A percentile compares a stretch with the other conserved stretches of the same genome.
These are phyloP conservation scores for Coelogynopora nodosa DNA, from an alignment of 2,888 invertebrate species.

Conservation along the genomic window DNA sequence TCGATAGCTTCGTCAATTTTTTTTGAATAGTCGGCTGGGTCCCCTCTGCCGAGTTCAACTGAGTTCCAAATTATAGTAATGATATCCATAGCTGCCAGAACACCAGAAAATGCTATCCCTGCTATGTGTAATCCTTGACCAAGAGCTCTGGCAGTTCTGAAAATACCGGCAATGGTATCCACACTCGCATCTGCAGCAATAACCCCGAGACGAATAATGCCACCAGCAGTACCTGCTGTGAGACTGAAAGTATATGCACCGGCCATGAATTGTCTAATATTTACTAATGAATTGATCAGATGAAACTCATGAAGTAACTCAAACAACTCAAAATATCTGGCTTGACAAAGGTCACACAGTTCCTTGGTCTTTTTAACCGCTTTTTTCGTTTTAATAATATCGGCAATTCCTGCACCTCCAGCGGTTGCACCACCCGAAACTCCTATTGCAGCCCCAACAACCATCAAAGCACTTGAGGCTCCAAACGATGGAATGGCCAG, in stretches of 20 bases:
- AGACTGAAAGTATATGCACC: neutral
- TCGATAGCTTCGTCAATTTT: neutral
- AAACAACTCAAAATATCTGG: neutral
- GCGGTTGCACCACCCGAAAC: neutral
- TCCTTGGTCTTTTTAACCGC: neutral
- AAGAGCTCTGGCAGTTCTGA: neutral
- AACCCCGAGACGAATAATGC: neutral
- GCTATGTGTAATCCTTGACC: neutral
- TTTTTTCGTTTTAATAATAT: neutral
- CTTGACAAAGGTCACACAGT: neutral
- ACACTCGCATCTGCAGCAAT: neutral
- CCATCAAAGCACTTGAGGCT: neutral
- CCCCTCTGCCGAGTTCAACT: neutral
- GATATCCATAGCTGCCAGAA: neutral
- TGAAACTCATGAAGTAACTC: neutral
- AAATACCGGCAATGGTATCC: neutral
- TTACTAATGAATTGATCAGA: neutral
- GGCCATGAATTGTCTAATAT: neutral
- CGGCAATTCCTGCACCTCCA: neutral
- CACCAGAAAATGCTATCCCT: neutral
- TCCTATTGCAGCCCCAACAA: neutral
- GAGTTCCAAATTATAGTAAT: neutral
- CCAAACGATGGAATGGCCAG: neutral
- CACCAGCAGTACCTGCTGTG: neutral
- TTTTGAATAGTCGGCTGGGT: neutral